Conservation (phyloP, 2,797 vertebrate species). For the Mionectes olivaceus region DNA sequence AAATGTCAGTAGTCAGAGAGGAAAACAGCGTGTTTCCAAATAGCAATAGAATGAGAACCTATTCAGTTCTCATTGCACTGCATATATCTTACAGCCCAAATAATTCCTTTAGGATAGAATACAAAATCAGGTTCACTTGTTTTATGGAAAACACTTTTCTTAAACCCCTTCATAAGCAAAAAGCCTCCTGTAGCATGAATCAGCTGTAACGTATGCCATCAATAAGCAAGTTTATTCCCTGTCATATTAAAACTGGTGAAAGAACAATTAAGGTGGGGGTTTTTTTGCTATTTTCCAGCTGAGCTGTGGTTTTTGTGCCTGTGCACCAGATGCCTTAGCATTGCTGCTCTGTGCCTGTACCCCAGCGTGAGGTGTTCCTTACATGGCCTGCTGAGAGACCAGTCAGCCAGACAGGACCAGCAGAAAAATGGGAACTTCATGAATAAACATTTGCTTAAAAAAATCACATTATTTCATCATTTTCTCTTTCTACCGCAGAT, state of each 20-base stretch:
- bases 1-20: neutral
- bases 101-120: neutral
- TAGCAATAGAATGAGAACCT: neutral
- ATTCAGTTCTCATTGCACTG: neutral
- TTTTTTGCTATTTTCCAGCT: neutral
- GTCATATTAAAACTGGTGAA: neutral
- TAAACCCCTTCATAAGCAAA: neutral
- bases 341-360: conserved; percentile 1
- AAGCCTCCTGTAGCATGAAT: neutral
- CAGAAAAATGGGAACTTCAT: conserved; percentile 36
- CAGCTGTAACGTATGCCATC: neutral
- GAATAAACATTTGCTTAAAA: conserved; percentile 75
- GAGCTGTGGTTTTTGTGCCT: neutral
- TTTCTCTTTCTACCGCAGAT: neutral
- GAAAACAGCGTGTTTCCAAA: neutral
- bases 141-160: neutral
- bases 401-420: conserved; percentile 35
- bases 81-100: neutral
- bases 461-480: conserved; percentile 34
- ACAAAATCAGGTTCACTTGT: neutral
- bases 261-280: neutral
- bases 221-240: neutral
- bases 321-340: conserved; percentile 9
- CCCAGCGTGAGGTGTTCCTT: neutral
- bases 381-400: conserved; percentile 29